Base-by-base conservation (phyloP, 2,888 invertebrate species). In the Cyaniris semiargus region DNA sequence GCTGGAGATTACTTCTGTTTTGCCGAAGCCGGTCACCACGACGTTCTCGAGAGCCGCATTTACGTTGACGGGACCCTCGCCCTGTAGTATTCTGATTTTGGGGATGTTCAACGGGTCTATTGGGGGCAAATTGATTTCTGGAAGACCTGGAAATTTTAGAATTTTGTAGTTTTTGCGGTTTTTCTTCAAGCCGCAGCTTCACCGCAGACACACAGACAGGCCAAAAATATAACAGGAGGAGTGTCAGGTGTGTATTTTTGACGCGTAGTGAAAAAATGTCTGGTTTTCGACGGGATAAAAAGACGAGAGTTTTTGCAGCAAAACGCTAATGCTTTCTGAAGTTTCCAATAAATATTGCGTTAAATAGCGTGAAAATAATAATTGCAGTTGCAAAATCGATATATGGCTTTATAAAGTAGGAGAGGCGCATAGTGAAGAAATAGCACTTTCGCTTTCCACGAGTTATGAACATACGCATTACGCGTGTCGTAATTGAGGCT, bases 41-140 rank as follows among this genome's bases (percentile, higher is more conserved):
- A 96, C 95, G 84, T 96, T 94, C 80, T 95, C 95, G 53, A 96
- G 88, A 27, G 96, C 96, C 34, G 96, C 96, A 82, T 96, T 96
- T 0, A 96, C 95, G 83, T 95, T 95, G 1, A 96, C 96, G 2
- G 96, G 96, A 48, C 96, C 96, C 76, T 95, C 95, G 31, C 96
- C 96, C 92, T 96, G 96, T 76, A 96, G 89, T 83, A 96, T 96
- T 86, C 95, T 92, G 83, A 96, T 94, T 88, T 95, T 93, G 7
- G 95, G 95, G 71, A 96, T 94, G 82, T 95, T 94, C 77, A 96
- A 85, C 1, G 96, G 96, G 87, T 96, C 96, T 81, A 96, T 87
- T 34, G 95, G 93, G n/a, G 94, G 90, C 82, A 96, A 88, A n/a
- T 92, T 93, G 78, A 95, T 95, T 82, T 94, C 94, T 76, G 95